These are phyloP conservation scores for Oncorhynchus mykiss DNA, from an alignment of 2,113 vertebrate species.

Conservation along the genomic window DNA sequence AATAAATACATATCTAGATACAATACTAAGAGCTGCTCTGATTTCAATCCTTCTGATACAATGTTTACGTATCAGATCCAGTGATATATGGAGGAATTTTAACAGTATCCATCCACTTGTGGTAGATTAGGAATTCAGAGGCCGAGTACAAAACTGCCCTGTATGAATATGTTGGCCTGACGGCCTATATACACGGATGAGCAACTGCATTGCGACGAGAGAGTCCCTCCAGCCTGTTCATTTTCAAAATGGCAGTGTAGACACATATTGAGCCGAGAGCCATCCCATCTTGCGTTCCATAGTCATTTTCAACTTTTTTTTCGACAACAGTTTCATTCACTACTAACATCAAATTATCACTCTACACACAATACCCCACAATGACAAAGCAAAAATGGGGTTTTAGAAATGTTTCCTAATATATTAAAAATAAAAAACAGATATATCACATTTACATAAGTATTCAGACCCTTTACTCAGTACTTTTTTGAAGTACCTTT, in stretches of 20 bases:
- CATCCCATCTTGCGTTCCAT: constrained; percentile 26
- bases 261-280: constrained; percentile 48
- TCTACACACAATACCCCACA: too few species aligned
- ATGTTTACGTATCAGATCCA: background rate
- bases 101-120: background rate
- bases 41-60: background rate
- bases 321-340: constrained; percentile 70
- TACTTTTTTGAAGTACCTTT: too few species aligned
- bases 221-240: constrained; percentile 35
- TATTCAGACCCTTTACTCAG: too few species aligned
- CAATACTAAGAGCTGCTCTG: background rate
- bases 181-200: constrained; percentile 21
- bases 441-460: too few species aligned
- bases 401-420: too few species aligned
- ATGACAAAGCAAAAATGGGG: too few species aligned
- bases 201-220: background rate
- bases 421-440: too few species aligned
- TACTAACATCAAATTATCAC: constrained; percentile 48
- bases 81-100: background rate
- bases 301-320: constrained; percentile 66
- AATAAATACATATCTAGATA: background rate
- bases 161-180: constrained; percentile 31
- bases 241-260: constrained; percentile 44
- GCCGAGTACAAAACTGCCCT: background rate
- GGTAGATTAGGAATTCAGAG: constrained; percentile 27